These are phyloP conservation scores for Herpetotheres cachinnans DNA, from an alignment of 2,113 vertebrate genomes.

Conservation along the genomic window DNA sequence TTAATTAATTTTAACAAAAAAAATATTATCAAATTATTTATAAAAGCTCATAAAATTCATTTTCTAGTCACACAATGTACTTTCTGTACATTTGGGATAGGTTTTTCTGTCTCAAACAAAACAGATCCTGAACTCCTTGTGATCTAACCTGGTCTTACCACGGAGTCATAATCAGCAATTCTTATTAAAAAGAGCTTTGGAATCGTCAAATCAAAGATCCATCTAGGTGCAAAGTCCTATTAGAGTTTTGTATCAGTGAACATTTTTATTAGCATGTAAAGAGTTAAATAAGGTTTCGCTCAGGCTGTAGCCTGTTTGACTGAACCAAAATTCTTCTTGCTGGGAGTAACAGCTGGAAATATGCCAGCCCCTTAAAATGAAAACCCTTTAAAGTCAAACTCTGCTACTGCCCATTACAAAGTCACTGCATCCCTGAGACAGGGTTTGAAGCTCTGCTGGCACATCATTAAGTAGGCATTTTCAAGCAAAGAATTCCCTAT, in stretches of 20 bases:
- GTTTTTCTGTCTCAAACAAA: background rate
- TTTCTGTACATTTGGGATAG: background rate
- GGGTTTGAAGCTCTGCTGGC: background rate
- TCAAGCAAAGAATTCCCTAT: background rate
- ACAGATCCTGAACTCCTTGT: background rate
- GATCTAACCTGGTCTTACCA: background rate
- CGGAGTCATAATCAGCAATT: background rate
- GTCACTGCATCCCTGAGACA: background rate
- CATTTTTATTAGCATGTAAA: background rate
- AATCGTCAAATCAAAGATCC: background rate
- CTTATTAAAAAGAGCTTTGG: background rate
- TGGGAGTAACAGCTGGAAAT: background rate
- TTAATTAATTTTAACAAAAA: slow-evolving; percentile 23
- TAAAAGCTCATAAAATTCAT: background rate
- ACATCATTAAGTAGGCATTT: background rate
- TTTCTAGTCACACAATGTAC: background rate
- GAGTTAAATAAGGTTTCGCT: background rate
- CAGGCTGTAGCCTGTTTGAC: background rate
- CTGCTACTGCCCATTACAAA: background rate
- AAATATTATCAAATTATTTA: slow-evolving; percentile 21
- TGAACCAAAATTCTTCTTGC: background rate
- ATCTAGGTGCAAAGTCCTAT: background rate
- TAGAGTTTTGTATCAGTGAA: background rate
- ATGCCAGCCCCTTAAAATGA: background rate
- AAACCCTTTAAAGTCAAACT: background rate